Conservation (phyloP, 2,888 invertebrate species). For the Labia minor region DNA sequence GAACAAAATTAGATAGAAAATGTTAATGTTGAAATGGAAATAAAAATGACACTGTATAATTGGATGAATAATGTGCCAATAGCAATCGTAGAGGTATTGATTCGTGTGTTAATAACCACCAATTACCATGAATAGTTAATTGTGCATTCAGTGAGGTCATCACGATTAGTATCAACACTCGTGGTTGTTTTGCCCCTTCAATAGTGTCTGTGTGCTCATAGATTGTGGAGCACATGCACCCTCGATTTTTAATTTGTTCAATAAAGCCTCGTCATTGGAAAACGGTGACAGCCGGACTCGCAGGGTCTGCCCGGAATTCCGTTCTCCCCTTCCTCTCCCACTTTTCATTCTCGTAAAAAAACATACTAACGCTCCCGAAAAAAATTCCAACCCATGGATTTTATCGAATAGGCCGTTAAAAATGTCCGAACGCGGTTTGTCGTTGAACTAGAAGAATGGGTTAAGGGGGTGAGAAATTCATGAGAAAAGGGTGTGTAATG, state of each 20-base stretch:
- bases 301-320: background rate
- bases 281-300: background rate
- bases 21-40: too few relatives aligned
- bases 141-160: constrained; percentile 4
- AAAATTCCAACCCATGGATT: constrained; percentile 4
- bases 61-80: too few relatives aligned
- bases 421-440: constrained; percentile 13
- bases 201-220: background rate
- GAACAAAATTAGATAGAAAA: too few relatives aligned
- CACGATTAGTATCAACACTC: background rate
- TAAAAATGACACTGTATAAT: too few relatives aligned
- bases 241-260: constrained; percentile 13
- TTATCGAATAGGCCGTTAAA: constrained; percentile 13
- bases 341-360: background rate
- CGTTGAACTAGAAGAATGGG: constrained; percentile 8
- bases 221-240: background rate
- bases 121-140: constrained; percentile 1
- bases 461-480: constrained; percentile 2
- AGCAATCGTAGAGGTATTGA: background rate
- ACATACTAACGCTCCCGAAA: background rate
- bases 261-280: constrained; percentile 13
- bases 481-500: background rate
- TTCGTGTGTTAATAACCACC: constrained; percentile 1
- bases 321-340: background rate
- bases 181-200: background rate